Evolutionary conservation across 2,888 invertebrate species (phyloP), one percentile per base, ranked within the genome.

Genomic region (Adelphocoris suturalis): DNA sequence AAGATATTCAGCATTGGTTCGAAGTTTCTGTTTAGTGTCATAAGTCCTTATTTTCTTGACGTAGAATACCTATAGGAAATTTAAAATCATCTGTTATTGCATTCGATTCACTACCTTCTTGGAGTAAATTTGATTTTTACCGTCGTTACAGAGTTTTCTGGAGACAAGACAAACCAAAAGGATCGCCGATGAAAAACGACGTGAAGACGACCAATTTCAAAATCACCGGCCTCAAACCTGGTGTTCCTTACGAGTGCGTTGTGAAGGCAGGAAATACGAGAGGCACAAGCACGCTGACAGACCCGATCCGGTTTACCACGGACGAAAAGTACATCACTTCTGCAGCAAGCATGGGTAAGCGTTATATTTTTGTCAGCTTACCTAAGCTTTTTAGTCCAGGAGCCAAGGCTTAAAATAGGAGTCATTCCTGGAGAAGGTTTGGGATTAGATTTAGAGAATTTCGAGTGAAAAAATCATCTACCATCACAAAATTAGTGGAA

Each of bases 191-290:
- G 94, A 95, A 96, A 95, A 93, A 94, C 91, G 97, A 97, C 94
- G 97, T 97, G 14, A 95, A 96, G 91, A 95, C 95, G 92, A 96
- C 96, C 76, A 96, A 95, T 92, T 95, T 96, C 84, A 95, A 95
- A 91, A 95, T 97, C 86, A 94, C 95, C n/a, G 95, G 96, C 0
- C 94, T 97, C 37, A 95, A 95, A 92, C 96, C 96, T 91, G 96
- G 96, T 91, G 95, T 95, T 81, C 94, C 95, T 0, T 97, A 97
- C 93, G 97, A 97, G 93, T 95, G 97, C 91, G 96, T 97, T 0
- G 96, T 97, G 0, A 97, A 97, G 93, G 97, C 97, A 37, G 97
- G 97, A 86, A 97, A 97, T 93, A 95, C 95, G 91, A 94, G 95
- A 92, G 97, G 97, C 94, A 96, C 97, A 55, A 97, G 97, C 82